Base-by-base conservation (phyloP, 2,113 vertebrate species). In the Oreochromis niloticus region DNA sequence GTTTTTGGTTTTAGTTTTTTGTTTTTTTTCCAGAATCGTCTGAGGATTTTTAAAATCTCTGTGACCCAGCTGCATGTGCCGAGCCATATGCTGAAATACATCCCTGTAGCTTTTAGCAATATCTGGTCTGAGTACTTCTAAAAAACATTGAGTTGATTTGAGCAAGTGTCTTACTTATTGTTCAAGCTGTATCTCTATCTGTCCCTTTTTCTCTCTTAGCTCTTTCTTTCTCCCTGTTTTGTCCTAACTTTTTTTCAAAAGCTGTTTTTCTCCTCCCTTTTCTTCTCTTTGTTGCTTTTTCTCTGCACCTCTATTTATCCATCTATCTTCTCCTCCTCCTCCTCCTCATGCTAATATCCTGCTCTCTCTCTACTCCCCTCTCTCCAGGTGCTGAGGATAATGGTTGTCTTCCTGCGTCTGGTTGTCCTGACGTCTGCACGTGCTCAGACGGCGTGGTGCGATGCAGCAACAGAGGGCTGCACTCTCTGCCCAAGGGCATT, bases 401-500 rank as follows among this genome's bases (percentile, higher is more conserved):
- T 93, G 97, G 97, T 95, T 99, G 99, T 90, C 95, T 97, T 90
- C 97, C 98, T 83, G 93, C 97, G 4, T 95, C 97, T 3, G 97
- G 97, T 39, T 99, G 99, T 91, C 98, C 99, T 0, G 97, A 98
- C 52, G 96, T 97, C 81, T 99, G 98, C 95, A 97, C 97, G 88
- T 99, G 98, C 30, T 87, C 98, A 91, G 98, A 99, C 57, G 95
- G 97, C 0, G 97, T 99, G 94, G 98, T 99, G 81, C 97, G 98
- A 2, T 99, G 99, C 96, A 98, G 99, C 95, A 98, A 99, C 96
- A 97, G 96, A 91, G 98, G 97, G 39, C 96, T 99, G 85, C 96
- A 93, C 22, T 54, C 95, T 6, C 95, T 99, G 87, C 98, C 99
- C 92, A 99, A 96, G 94, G 98, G 98, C 91, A 97, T 99, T 93